Evolutionary conservation across 2,888 invertebrate species (phyloP), one percentile per base, ranked within the genome.

Genomic region (Metallyticus violacea): DNA sequence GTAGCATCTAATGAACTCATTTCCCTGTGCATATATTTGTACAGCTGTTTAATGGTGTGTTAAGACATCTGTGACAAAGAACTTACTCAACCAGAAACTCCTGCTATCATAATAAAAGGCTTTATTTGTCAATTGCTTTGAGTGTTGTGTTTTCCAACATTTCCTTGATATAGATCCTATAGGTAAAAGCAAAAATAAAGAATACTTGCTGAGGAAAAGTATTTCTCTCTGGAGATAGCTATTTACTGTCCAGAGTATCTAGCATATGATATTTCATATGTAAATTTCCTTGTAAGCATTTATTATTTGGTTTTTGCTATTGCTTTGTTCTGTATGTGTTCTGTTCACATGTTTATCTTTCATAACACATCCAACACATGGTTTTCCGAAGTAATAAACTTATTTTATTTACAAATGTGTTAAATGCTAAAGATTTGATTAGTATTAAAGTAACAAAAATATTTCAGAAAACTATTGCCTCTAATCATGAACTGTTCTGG

Each of bases 81-180:
- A 6, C 28, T 81, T 81, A 81, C 77, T 83, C 83, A 77, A 83
- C 76, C 77, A 77, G 27, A 27, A 83, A 77, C 15, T 85, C 86
- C 77, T 81, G 87, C 85, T 87, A 85, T 40, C 77, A 86, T 79
- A 85, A 86, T 86, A 88, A 88, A 88, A 82, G 85, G 88, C 88
- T 88, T 88, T 88, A 87, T 88, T 88, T 88, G 88, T 88, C 86
- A 87, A 80, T 76, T 86, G 84, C 26, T 77, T 28, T 25, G 28
- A 6, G 77, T 81, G n/a, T 83, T 77, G 40, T 83, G 5, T 1
- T 83, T 9, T 62, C 40, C 22, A 62, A 62, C 40, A 62, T 15
- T 62, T 62, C 22, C 40, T 22, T 62, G 22, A 62, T 22, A 9
- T 15, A 15, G 4, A 62, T 62, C 40, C 40, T 62, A 15, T 0